These are phyloP conservation scores for Seriola dumerili DNA, from an alignment of 2,113 vertebrate species.

Conservation along the genomic window DNA sequence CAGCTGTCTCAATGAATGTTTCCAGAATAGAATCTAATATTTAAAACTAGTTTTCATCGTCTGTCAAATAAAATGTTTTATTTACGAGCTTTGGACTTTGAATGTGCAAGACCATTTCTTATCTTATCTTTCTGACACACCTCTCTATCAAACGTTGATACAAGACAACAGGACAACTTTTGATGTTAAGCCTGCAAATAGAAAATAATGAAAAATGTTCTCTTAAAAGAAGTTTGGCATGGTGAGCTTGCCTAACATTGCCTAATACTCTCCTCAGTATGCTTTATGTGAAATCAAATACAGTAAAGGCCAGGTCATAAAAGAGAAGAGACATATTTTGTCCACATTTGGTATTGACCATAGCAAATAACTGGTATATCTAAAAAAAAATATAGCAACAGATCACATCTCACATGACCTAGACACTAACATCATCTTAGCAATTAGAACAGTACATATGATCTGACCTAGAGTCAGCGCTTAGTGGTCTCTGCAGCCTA, in stretches of 20 bases:
- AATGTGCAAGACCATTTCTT: background rate
- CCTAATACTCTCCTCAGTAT: background rate
- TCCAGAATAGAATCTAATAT: background rate
- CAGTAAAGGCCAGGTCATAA: background rate
- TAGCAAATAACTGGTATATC: background rate
- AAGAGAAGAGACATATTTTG: slow-evolving; percentile 20
- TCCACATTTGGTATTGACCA: slow-evolving; percentile 24
- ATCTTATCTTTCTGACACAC: background rate
- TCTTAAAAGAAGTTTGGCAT: background rate
- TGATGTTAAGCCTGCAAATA: background rate
- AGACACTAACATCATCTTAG: slow-evolving; percentile 25
- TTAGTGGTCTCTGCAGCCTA: slow-evolving; percentile 46
- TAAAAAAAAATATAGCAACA: background rate
- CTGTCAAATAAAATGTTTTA: background rate
- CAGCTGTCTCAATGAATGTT: background rate
- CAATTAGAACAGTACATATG: slow-evolving; percentile 7
- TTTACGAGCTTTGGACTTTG: background rate
- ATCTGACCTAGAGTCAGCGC: slow-evolving; percentile 55
- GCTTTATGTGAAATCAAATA: slow-evolving; percentile 3
- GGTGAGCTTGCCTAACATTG: background rate
- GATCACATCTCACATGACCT: slow-evolving; percentile 11
- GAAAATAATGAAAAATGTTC: background rate
- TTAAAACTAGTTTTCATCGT: background rate
- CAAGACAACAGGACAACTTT: background rate
- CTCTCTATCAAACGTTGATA: background rate